phyloP scores from a whole-genome alignment of 2,113 vertebrate genomes.

The Tilapia sparmanii region DNA sequence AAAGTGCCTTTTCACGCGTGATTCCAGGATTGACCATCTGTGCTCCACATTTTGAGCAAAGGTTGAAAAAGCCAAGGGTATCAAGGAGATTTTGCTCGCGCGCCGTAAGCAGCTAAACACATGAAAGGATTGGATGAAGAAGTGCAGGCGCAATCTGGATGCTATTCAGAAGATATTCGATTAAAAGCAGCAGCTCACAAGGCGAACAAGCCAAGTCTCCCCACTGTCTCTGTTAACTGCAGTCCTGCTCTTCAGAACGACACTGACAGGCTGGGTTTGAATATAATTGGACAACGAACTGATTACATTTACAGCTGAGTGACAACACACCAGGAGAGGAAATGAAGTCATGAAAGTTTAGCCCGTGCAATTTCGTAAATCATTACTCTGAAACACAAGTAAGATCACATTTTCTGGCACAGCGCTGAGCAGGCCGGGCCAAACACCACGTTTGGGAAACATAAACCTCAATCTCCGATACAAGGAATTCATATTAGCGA shows the following conservation, averaged over 20 bases:
- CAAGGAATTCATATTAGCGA: conserved; percentile 46
- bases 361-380: conserved; percentile 59
- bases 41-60: conserved; percentile 52
- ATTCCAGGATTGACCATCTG: conserved; percentile 58
- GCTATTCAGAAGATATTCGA: conserved; percentile 50
- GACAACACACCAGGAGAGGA: conserved; percentile 56
- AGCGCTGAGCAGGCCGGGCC: conserved; percentile 21
- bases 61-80: conserved; percentile 42
- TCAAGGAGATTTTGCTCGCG: conserved; percentile 43
- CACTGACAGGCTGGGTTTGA: conserved; percentile 25
- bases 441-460: conserved; percentile 52
- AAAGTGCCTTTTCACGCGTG: conserved; percentile 4
- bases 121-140: conserved; percentile 47
- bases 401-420: conserved; percentile 52
- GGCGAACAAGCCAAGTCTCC: conserved; percentile 56
- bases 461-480: conserved; percentile 40
- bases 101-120: conserved; percentile 30
- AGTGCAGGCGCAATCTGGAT: conserved; percentile 52
- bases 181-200: conserved; percentile 62
- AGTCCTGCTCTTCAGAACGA: conserved; percentile 27
- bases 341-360: conserved; percentile 72
- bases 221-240: conserved; percentile 32
- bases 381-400: conserved; percentile 48
- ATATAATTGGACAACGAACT: conserved; percentile 59
- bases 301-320: conserved; percentile 71